Base-by-base conservation (phyloP, 1,140 invertebrate genomes). In the Hylaeus volcanicus region DNA sequence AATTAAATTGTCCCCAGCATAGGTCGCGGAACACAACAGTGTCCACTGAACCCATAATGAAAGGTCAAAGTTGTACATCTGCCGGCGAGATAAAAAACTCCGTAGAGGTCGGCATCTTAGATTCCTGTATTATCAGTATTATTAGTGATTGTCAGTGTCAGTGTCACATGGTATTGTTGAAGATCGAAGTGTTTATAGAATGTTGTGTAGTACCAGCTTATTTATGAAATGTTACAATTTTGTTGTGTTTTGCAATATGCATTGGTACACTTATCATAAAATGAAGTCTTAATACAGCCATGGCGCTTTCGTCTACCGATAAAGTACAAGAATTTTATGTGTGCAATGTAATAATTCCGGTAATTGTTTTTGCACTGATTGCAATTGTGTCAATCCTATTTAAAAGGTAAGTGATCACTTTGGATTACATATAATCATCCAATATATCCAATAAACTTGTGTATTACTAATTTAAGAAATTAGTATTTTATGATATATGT, bases 401-500 rank as follows among this genome's bases (percentile, higher is more conserved):
- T 80, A 82, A 91, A 64, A 92, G 89, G 91, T 92, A 72, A 86
- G 76, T 70, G 58, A 76, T 70, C 5, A 37, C 55, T 56, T 56
- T 0, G 3, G 4, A 2, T 15, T 56, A n/a, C 55, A 56, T 15
- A 56, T 56, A 41, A 51, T 56, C 26, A n/a, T 39, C 12, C 69
- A n/a, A 51, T 56, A 45, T 75, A 11, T 26, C 9, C 8, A 65
- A 45, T 51, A 48, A 48, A 3, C 37, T 77, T 69, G 37, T 51
- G 43, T 55, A 60, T 83, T 70, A 43, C 55, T 12, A 75, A 69
- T 41, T 41, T 61, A 61, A 26, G 53, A 63, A 45, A 3, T 53
- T 26, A 51, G 1, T 8, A 68, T 43, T 26, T 26, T 58, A 37
- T 70, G 37, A 74, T 66, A 71, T 26, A 64, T 39, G 71, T 77